Evolutionary conservation across 2,888 invertebrate species (phyloP).

Genomic region (Gerris lacustris): DNA sequence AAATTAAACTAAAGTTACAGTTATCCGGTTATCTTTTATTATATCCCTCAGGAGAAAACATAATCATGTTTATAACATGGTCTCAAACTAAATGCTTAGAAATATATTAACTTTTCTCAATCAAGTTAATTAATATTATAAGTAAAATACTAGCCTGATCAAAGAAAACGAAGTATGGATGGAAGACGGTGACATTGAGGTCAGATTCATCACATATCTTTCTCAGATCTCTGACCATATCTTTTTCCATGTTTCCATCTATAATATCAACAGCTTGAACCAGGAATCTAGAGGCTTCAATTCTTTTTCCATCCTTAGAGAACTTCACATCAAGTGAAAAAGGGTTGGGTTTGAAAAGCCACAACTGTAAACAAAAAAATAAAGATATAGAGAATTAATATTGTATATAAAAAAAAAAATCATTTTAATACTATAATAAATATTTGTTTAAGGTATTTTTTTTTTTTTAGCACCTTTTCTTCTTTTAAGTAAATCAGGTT

Average conservation of each 20-base stretch:
- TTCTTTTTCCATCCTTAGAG: slow-evolving; percentile 58
- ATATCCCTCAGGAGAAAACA: too few species aligned
- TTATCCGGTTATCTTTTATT: too few species aligned
- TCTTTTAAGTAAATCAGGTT: too few species aligned
- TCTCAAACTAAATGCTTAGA: too few species aligned
- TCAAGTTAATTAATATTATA: too few species aligned
- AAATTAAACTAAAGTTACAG: too few species aligned
- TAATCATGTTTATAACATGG: too few species aligned
- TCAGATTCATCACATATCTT: slow-evolving; percentile 61
- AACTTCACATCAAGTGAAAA: slow-evolving; percentile 76
- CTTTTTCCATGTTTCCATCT: slow-evolving; percentile 80
- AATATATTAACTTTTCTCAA: too few species aligned
- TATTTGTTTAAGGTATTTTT: too few species aligned
- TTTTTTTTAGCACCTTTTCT: too few species aligned
- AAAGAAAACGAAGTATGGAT: slow-evolving; percentile 91
- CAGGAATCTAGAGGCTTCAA: slow-evolving; percentile 70
- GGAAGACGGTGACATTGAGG: slow-evolving; percentile 80
- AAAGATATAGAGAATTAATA: not conserved
- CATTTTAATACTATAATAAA: too few species aligned
- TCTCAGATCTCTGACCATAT: slow-evolving; percentile 73
- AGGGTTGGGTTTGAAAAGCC: slow-evolving; percentile 65
- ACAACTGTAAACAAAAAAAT: slow-evolving; percentile 44
- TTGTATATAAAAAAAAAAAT: too few species aligned
- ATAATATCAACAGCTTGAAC: slow-evolving; percentile 81
- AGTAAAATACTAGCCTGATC: slow-evolving; percentile 50